A percentile compares a stretch with the other conserved stretches of the same genome.
These are phyloP conservation scores for Drosophila imparisetae DNA, from an alignment of 2,888 invertebrate species.

Conservation along the genomic window DNA sequence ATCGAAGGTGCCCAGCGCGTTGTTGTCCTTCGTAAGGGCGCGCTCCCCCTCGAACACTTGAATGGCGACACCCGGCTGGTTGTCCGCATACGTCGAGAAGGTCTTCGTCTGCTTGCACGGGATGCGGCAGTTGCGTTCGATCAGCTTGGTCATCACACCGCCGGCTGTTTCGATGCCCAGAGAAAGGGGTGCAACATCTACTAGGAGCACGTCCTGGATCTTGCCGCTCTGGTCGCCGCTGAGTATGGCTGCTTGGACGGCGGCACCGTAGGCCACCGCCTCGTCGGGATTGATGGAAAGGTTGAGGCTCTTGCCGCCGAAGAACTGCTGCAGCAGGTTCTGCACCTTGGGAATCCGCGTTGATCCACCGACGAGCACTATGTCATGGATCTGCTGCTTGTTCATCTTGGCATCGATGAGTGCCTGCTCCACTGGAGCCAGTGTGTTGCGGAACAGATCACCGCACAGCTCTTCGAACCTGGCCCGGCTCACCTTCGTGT, in stretches of 20 bases:
- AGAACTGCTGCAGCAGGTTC: conserved; percentile 29
- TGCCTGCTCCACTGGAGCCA: conserved; percentile 28
- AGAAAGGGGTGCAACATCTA: conserved; percentile 27
- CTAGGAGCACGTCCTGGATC: conserved; percentile 32
- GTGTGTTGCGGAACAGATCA: conserved; percentile 27
- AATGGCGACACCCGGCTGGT: conserved; percentile 30
- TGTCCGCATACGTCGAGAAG: conserved; percentile 29
- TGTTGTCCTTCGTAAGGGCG: conserved; percentile 26
- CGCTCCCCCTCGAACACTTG: conserved; percentile 32
- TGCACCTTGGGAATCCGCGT: conserved; percentile 34
- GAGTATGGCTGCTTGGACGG: conserved; percentile 32
- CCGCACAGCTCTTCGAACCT: not conserved
- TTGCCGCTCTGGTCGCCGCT: conserved; percentile 32
- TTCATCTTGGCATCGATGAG: conserved; percentile 31
- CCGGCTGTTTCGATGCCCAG: conserved; percentile 31
- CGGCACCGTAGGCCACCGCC: conserved; percentile 31
- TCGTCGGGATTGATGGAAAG: conserved; percentile 31
- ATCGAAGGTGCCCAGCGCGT: conserved; percentile 27
- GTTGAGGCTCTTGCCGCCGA: conserved; percentile 29
- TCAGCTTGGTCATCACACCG: conserved; percentile 32
- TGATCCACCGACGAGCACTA: conserved; percentile 31
- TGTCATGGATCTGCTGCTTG: conserved; percentile 30
- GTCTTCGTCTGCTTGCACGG: conserved; percentile 35
- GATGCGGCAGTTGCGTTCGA: conserved; percentile 26
- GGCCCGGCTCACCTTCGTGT: conserved; percentile 10